Conservation (phyloP, 53 echinoderm and acorn worm genomes). For the Glandiceps talaboti region DNA sequence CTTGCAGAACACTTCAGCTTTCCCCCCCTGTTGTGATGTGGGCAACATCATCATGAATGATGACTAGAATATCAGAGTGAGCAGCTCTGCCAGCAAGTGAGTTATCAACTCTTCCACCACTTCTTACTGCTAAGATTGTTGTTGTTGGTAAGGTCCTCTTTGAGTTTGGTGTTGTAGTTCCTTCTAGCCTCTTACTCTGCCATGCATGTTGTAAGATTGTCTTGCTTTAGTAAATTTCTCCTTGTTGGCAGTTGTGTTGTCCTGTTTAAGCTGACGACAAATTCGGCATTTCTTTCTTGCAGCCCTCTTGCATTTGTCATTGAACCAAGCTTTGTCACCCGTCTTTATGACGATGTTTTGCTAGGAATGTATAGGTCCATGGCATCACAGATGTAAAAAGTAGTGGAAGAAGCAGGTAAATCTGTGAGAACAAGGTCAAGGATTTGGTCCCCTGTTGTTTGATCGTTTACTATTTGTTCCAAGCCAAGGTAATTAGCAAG, state of each 20-base stretch:
- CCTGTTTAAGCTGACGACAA: not conserved
- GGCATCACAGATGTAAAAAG: too few species aligned
- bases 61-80: not conserved
- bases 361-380: conserved; percentile 38
- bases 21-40: not conserved
- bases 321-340: conserved; percentile 28
- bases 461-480: conserved; percentile 23
- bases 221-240: not conserved
- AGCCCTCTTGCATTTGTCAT: too few species aligned
- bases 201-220: too few species aligned
- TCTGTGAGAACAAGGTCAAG: too few species aligned
- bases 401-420: too few species aligned
- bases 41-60: not conserved
- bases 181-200: not conserved
- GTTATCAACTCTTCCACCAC: not conserved
- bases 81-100: not conserved
- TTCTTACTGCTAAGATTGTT: not conserved
- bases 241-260: not conserved
- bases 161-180: not conserved
- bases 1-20: not conserved
- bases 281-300: not conserved
- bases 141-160: not conserved
- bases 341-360: conserved; percentile 33
- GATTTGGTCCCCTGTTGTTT: too few species aligned
- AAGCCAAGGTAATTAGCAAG: conserved; percentile 23